Evolutionary conservation across 2,888 invertebrate species (phyloP).

Genomic region (Coleophora deauratella): DNA sequence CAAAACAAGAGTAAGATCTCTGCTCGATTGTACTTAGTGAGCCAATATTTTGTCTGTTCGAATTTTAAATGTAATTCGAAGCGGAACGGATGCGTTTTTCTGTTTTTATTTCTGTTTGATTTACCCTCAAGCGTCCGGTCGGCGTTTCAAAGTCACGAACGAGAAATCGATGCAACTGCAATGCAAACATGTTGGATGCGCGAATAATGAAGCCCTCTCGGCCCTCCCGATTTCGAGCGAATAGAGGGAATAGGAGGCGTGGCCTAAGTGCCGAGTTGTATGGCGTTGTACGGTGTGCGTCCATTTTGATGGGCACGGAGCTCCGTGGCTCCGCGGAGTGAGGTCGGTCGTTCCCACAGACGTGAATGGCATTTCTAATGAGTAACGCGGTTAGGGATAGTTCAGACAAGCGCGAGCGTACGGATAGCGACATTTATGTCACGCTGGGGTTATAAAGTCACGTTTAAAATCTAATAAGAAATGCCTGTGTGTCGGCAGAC

Average conservation of each 20-base stretch:
- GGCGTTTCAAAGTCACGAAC: slow-evolving; percentile 13
- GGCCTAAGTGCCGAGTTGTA: slow-evolving; percentile 1
- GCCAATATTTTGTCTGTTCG: slow-evolving; percentile 1
- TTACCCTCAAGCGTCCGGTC: slow-evolving; percentile 14
- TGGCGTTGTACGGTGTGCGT: neutral
- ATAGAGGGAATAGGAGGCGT: slow-evolving; percentile 15
- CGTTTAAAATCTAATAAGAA: no score
- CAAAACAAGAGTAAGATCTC: slow-evolving; percentile 38
- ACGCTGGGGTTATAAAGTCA: no score
- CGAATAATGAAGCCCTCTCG: slow-evolving; percentile 58
- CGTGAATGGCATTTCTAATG: no score
- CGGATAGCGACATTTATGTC: no score
- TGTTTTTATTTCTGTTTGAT: slow-evolving; percentile 7
- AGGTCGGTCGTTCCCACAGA: neutral
- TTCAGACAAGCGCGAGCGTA: no score
- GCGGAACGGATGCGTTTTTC: slow-evolving; percentile 5
- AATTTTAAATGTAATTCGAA: slow-evolving; percentile 2
- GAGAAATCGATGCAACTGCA: slow-evolving; percentile 63
- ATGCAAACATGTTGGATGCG: slow-evolving; percentile 64
- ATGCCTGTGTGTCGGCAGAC: no score
- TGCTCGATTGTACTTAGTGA: slow-evolving; percentile 12
- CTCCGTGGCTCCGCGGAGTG: no score
- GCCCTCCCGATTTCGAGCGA: slow-evolving; percentile 12
- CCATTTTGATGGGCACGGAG: neutral
- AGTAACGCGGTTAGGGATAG: no score